Base-by-base conservation (phyloP, 1,140 invertebrate species). In the Paralvinella palmiformis region DNA sequence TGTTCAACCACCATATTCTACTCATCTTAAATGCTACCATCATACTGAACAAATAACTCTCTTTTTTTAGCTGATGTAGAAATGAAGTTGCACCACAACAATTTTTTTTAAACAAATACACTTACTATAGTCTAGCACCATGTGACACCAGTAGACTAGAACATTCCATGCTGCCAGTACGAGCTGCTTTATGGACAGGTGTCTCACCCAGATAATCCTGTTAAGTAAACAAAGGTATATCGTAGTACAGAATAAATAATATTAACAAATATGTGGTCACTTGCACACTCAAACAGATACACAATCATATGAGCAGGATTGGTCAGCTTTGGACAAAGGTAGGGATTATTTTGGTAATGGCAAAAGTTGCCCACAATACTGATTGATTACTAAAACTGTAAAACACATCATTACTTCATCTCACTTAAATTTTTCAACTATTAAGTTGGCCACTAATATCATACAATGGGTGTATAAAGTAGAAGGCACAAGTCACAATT, bases 141-240 rank as follows among this genome's bases (percentile, higher is more conserved):
- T 73, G 71, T 36, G 73, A 70, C 15, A 71, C 64, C 3, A 76
- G 63, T 53, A 77, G 56, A 61, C 72, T 72, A 36, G 72, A 67
- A 71, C 75, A 77, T 33, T 75, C 75, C 71, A 77, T 75, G 50
- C 69, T 74, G n/a, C 75, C 75, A 33, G 69, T 71, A 31, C 73
- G 69, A 5, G 75, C 75, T 45, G 74, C 72, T 64, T 77, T 77
- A 59, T 77, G 75, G 27, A 72, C 31, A 1, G 75, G 70, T 7
- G 75, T 75, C 64, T 77, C 75, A 22, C 75, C 75, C 33, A 74
- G 63, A 45, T 75, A 75, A 60, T 77, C 75, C 75, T 77, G 59
- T 35, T 72, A 68, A 53, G 22, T 53, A 53, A 7, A 24, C 13
- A 15, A 10, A 7, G 10, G 13, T 27, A n/a, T 53, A 10, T 15